Evolutionary conservation across 2,113 vertebrate species (phyloP), one percentile per base, ranked within the genome.

Genomic region (Podarcis cretensis): DNA sequence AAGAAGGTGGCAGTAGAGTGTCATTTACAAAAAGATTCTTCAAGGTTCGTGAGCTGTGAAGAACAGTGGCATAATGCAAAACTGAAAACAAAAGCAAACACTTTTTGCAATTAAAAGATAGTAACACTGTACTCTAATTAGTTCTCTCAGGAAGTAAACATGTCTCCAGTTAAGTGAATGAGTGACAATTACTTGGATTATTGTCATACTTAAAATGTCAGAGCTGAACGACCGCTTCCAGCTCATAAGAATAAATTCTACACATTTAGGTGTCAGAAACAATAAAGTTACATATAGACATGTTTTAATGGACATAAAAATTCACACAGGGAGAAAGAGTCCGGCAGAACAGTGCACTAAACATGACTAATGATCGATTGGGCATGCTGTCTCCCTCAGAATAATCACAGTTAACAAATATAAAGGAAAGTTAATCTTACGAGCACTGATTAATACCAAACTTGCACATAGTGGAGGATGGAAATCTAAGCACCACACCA

Each of bases 171-270:
- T 95, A 95, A 94, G 87, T 73, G 87, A 95, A 90, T 91, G 92
- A 93, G 90, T 94, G 89, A 93, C 10, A 78, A 95, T 96, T 95
- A 94, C 87, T 90, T 92, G 93, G 93, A 93, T 95, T 96, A 95
- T 89, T 96, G 71, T 96, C 90, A 90, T 92, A 89, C 81, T 95
- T 94, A 93, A 94, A 95, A 92, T 94, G 88, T 92, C 94, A 95
- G 69, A 87, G 90, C 93, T 92, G 92, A 94, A 76, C 83, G 71
- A 95, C 89, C 94, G 85, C 87, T 95, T 96, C 96, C 93, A 92
- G 88, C 83, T 94, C 92, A 95, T 91, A 95, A 95, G 93, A 96
- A 95, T 92, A 95, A 95, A 96, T 96, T 95, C 86, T 91, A 90
- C 89, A 89, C 91, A 96, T 92, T 95, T 92, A 95, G 95, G 90